Evolutionary conservation across 2,113 vertebrate species (phyloP), one percentile per base, ranked within the genome.

Genomic region (Patagioenas fasciata): DNA sequence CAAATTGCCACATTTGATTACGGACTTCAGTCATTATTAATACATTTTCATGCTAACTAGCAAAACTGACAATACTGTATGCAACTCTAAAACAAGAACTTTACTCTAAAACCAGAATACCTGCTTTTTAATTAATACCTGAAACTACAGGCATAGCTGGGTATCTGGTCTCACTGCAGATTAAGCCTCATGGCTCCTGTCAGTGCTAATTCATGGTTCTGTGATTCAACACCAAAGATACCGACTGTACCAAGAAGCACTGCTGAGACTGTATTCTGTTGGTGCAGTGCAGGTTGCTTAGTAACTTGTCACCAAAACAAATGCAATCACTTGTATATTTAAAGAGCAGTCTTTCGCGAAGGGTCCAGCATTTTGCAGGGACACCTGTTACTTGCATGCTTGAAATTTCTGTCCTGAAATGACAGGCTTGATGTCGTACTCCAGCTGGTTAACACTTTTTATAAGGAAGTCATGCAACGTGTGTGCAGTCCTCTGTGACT

Each of bases 281-380:
- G 1, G 8, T 31, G 85, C 60, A 53, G 66, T 36, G 15, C 57
- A 80, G 61, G 97, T 98, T 97, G 88, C 98, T 73, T 94, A 93
- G 98, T 56, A 50, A 98, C 97, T 14, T 54, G 56, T 78, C 96
- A 96, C 79, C 95, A 97, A 95, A 98, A 98, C 97, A 98, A 97
- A 97, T 85, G 73, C 4, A 6, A 84, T 95, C 97, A 97, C 73
- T 95, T 7, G 74, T 60, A 47, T 98, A 98, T 98, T 98, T 98
- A 96, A 97, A 97, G 97, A 88, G 26, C 88, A 82, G 81, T 38
- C 72, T 95, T 81, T 95, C 71, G 82, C 19, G 3, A 91, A 62
- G 29, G 48, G 86, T 70, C 91, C 85, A 60, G 44, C 26, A 4
- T 91, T 95, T 97, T 85, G 61, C 77, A 91, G 74, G 65, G 85